A percentile compares a stretch with the other conserved stretches of the same genome.
Evolutionary conservation across 2,797 vertebrate species (phyloP).

Genomic region (Dendrocincla tyrannina): DNA sequence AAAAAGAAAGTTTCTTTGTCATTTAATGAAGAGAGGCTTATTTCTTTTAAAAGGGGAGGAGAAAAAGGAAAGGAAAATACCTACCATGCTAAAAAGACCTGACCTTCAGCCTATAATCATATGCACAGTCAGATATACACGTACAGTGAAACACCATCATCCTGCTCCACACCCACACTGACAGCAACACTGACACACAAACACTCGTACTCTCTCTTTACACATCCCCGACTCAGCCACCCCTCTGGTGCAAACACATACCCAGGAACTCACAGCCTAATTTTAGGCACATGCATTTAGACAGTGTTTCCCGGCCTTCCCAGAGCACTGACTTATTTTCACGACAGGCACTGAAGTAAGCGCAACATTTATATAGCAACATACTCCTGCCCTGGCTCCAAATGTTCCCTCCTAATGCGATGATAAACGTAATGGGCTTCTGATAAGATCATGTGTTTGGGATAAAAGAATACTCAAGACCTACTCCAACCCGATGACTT

Average conservation of each 20-base stretch:
- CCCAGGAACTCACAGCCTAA: conserved; percentile 26
- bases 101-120: background rate
- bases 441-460: conserved; percentile 53
- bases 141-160: background rate
- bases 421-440: conserved; percentile 52
- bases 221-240: background rate
- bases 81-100: background rate
- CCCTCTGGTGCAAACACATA: background rate
- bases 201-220: background rate
- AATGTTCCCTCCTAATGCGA: conserved; percentile 25
- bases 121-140: background rate
- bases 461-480: conserved; percentile 41
- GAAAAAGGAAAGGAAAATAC: background rate
- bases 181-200: background rate
- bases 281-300: background rate
- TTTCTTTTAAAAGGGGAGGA: background rate
- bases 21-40: background rate
- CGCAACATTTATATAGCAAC: conserved; percentile 33
- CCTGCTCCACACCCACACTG: background rate
- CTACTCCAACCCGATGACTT: conserved; percentile 43
- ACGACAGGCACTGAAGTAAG: conserved; percentile 9
- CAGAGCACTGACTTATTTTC: background rate
- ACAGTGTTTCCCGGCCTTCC: conserved; percentile 2
- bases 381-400: conserved; percentile 31
- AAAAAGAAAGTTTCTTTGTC: background rate